Conservation (phyloP, 2,113 vertebrate genomes). For the Dasyornis broadbenti region DNA sequence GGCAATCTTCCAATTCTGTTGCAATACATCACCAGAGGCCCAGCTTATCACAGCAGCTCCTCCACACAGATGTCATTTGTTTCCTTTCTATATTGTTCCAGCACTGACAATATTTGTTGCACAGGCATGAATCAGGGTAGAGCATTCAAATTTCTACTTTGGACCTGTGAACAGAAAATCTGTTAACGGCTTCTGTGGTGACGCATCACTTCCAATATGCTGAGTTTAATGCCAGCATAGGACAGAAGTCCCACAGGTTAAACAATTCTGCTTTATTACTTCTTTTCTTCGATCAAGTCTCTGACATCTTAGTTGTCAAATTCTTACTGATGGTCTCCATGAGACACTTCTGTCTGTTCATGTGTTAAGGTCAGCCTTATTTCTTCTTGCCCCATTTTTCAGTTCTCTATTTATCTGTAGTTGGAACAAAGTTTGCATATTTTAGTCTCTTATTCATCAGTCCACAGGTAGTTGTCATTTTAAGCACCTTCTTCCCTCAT, state of each 20-base stretch:
- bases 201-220: neutral
- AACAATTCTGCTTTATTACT: neutral
- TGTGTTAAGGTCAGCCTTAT: neutral
- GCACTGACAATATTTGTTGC: neutral
- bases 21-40: neutral
- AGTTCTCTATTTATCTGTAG: neutral
- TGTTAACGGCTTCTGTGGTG: neutral
- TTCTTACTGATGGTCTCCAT: neutral
- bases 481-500: neutral
- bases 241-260: neutral
- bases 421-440: neutral
- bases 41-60: slow-evolving; percentile 9
- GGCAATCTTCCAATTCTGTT: neutral
- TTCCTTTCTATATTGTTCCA: neutral
- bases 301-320: neutral
- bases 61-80: slow-evolving; percentile 17
- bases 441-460: neutral
- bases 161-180: neutral
- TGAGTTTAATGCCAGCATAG: neutral
- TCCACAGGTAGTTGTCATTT: neutral
- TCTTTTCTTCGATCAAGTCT: neutral
- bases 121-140: neutral
- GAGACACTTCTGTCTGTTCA: neutral
- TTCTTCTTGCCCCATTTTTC: neutral
- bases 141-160: neutral